These are phyloP conservation scores for Psilopsiagon aurifrons DNA, from an alignment of 2,113 vertebrate genomes.

Conservation along the genomic window DNA sequence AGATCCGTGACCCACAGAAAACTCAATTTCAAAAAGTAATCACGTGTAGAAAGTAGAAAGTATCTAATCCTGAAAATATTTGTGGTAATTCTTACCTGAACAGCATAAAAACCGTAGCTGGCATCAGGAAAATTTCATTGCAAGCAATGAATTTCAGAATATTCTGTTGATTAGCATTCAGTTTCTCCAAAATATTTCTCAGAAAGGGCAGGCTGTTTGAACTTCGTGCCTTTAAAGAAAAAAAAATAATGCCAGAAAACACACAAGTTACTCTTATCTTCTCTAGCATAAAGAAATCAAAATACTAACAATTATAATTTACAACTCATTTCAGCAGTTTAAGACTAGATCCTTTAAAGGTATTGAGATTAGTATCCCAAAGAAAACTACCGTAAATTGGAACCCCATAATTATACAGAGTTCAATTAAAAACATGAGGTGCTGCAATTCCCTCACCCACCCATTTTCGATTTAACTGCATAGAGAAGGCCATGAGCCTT, in stretches of 20 bases:
- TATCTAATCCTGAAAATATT: not conserved
- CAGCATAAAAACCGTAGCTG: slow-evolving; percentile 97
- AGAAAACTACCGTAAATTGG: not conserved
- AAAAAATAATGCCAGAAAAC: slow-evolving; percentile 28
- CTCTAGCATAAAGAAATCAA: not conserved
- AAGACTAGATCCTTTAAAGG: not conserved
- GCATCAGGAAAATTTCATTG: slow-evolving; percentile 99
- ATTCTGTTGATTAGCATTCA: slow-evolving; percentile 95
- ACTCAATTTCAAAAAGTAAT: not conserved
- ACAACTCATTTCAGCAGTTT: not conserved
- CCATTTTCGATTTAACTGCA: not conserved
- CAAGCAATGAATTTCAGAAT: slow-evolving; percentile 98
- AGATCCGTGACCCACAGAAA: not conserved
- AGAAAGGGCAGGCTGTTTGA: slow-evolving; percentile 88
- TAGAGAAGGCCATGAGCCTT: fast-evolving
- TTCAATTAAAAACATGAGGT: not conserved
- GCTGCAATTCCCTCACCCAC: not conserved
- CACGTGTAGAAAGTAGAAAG: not conserved
- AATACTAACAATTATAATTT: not conserved
- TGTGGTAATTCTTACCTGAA: slow-evolving; percentile 85
- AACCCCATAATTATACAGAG: not conserved
- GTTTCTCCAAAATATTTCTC: slow-evolving; percentile 89
- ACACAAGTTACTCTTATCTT: not conserved
- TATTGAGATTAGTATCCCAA: not conserved
- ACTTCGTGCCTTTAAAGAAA: slow-evolving; percentile 82